Conservation (phyloP, 2,797 vertebrate species). For the Odontamblyopus rebecca region DNA sequence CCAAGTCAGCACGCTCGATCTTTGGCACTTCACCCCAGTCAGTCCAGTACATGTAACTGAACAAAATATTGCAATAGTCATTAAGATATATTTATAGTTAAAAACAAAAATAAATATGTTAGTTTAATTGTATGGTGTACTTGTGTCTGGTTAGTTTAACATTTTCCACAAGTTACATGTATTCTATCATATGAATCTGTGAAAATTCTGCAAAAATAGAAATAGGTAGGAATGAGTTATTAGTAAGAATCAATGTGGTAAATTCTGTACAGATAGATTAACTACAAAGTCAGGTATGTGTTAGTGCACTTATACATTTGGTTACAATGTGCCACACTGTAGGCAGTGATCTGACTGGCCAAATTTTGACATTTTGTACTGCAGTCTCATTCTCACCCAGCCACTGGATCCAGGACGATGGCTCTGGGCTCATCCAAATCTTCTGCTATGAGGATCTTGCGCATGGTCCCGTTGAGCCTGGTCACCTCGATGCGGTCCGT, state of each 20-base stretch:
- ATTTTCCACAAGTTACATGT: not conserved
- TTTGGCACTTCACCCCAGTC: constrained; percentile 97
- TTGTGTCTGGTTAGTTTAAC: not conserved
- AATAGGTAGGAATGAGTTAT: not conserved
- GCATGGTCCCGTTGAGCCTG: constrained; percentile 93
- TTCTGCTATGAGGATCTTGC: constrained; percentile 94
- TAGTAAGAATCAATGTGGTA: not conserved
- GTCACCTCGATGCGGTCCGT: constrained; percentile 97
- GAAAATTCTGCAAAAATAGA: not conserved
- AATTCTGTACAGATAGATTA: not conserved
- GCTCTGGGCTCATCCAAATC: constrained; percentile 94
- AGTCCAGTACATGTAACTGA: constrained; percentile 97
- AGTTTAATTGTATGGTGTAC: not conserved
- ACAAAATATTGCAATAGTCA: not conserved
- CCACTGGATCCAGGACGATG: constrained; percentile 92
- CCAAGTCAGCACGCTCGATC: constrained; percentile 92
- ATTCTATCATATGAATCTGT: not conserved
- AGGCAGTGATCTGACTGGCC: not conserved
- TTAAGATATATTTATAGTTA: not conserved
- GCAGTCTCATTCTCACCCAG: constrained; percentile 79
- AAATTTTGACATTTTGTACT: not conserved
- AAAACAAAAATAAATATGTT: not conserved
- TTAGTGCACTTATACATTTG: not conserved
- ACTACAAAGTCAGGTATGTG: not conserved
- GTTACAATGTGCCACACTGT: not conserved